Evolutionary conservation across 2,797 vertebrate species (phyloP), one percentile per base, ranked within the genome.

Genomic region (Alosa sapidissima): DNA sequence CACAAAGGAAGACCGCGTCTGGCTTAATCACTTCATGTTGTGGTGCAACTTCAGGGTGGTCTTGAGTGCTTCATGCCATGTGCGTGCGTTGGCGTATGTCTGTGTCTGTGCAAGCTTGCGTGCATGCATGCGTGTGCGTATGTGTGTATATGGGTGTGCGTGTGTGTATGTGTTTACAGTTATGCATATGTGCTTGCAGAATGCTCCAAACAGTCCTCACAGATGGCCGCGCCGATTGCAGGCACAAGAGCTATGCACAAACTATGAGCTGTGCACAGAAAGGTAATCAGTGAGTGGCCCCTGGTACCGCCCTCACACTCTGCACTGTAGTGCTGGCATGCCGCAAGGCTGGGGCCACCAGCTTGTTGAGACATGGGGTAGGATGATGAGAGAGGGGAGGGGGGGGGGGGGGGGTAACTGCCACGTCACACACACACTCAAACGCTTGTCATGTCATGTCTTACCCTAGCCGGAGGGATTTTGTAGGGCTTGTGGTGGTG

Each of bases 131-230:
- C 16, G 36, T 45, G 33, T 21, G 13, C 19, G 36, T 75, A 14
- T 75, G 28, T 33, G 62, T 75, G 36, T 75, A 14, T 75, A 9
- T 33, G 62, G 45, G 36, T 45, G 68, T 75, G 68, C 16, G 65
- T 72, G 68, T 75, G 65, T 68, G n/a, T 72, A 36, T 75, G 33
- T 75, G 68, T 75, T 75, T 75, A 75, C 68, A 75, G 45, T 75
- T 75, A 19, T 75, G 68, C 36, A 21, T 75, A 75, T 75, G 33
- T 45, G 36, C 6, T 45, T 45, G 36, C 68, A 36, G 68, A 75
- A 16, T 21, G 68, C 68, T 75, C 9, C 13, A 72, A 36, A 68
- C 62, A 75, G 36, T 45, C 68, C 14, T 7, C 36, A 16, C 36
- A 75, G 68, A 75, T 75, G 68, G 68, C 68, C 5, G 3, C 41